Conservation (phyloP, 2,113 vertebrate species). For the Eptesicus fuscus region DNA sequence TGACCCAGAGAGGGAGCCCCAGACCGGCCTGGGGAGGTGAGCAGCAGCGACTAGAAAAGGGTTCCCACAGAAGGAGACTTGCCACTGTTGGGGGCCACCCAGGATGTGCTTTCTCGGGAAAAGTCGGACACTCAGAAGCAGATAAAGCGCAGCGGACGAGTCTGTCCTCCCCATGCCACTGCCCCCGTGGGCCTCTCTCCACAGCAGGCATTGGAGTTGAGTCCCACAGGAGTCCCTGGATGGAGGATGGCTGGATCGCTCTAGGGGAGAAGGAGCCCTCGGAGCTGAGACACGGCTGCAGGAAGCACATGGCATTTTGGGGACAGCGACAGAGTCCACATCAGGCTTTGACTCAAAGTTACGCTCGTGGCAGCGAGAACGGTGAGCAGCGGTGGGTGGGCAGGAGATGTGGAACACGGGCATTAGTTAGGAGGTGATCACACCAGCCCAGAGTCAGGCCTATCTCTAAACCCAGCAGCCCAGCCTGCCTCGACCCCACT, state of each 20-base stretch:
- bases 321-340: too few species aligned
- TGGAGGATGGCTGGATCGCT: background rate
- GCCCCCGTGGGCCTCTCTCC: background rate
- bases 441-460: background rate
- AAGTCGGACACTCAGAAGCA: accelerated
- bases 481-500: accelerated
- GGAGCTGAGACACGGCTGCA: background rate
- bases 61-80: background rate
- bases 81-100: background rate
- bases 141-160: background rate
- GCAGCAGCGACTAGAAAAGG: background rate
- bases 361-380: background rate
- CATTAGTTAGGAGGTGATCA: background rate
- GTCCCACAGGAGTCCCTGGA: background rate
- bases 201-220: background rate
- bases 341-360: background rate
- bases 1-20: background rate
- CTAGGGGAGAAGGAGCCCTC: background rate
- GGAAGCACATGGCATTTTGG: background rate
- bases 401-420: background rate
- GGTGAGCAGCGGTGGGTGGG: accelerated
- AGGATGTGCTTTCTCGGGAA: background rate
- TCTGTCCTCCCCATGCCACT: accelerated
- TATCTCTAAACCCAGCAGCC: background rate
- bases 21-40: accelerated